Evolutionary conservation across 2,113 vertebrate genomes (phyloP).

Genomic region (Aspidoscelis tigris): DNA sequence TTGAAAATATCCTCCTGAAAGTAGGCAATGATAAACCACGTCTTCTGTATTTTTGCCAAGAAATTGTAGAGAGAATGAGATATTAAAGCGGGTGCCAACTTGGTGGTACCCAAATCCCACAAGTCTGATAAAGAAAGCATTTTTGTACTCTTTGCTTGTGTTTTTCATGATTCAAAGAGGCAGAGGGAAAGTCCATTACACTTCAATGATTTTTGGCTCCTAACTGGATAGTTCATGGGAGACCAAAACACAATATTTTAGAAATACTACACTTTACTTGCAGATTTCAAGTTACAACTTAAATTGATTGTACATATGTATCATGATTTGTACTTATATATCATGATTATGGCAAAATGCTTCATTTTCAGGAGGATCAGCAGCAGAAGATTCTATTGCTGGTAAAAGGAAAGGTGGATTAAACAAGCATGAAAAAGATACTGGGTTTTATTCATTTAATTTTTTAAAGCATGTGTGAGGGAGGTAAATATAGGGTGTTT

Average conservation of each 20-base stretch:
- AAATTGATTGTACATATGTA: constrained; percentile 19
- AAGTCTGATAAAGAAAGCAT: constrained; percentile 28
- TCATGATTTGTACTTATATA: not conserved
- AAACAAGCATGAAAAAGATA: constrained; percentile 1
- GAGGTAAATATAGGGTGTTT: too few species aligned
- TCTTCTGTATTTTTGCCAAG: too few species aligned
- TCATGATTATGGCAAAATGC: constrained; percentile 33
- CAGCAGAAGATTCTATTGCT: constrained; percentile 10
- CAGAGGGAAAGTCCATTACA: constrained; percentile 8
- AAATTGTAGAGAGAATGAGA: too few species aligned
- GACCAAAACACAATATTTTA: constrained; percentile 23
- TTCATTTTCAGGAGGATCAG: constrained; percentile 41
- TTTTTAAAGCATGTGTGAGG: too few species aligned
- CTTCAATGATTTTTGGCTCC: constrained; percentile 21
- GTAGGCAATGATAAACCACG: too few species aligned
- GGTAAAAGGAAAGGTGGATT: constrained; percentile 34
- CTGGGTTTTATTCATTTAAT: not conserved
- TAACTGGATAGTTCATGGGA: constrained; percentile 46
- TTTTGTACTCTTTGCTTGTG: constrained; percentile 22
- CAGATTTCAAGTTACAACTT: constrained; percentile 10
- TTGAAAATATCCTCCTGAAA: too few species aligned
- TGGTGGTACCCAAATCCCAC: too few species aligned
- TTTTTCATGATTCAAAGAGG: not conserved
- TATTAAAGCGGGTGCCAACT: too few species aligned
- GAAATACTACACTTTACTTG: not conserved